Conservation (phyloP, 2,888 invertebrate species). For the Tortrix viridana region DNA sequence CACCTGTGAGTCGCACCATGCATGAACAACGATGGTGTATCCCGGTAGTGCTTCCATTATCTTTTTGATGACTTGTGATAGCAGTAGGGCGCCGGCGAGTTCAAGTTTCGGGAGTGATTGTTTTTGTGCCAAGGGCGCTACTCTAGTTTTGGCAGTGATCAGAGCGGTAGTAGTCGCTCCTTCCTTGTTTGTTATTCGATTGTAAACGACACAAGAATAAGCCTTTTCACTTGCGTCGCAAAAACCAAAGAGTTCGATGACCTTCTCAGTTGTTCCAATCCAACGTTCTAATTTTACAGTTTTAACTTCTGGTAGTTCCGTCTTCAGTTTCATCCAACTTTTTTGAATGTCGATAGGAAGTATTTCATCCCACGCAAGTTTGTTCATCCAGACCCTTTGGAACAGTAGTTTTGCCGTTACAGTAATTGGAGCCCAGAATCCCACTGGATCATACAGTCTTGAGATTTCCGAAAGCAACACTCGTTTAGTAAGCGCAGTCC, state of each 20-base stretch:
- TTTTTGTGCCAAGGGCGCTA: slow-evolving; percentile 39
- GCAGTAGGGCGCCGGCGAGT: slow-evolving; percentile 38
- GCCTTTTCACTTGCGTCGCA: slow-evolving; percentile 43
- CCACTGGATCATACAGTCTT: slow-evolving; percentile 10
- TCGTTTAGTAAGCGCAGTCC: slow-evolving; percentile 31
- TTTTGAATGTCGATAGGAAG: slow-evolving; percentile 21
- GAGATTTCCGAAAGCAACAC: slow-evolving; percentile 35
- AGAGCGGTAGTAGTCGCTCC: slow-evolving; percentile 12
- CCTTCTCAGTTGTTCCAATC: slow-evolving; percentile 27
- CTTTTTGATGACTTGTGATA: slow-evolving; percentile 36
- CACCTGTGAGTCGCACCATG: slow-evolving; percentile 40
- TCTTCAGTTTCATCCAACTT: slow-evolving; percentile 22
- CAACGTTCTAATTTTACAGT: slow-evolving; percentile 24
- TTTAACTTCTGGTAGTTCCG: slow-evolving; percentile 10
- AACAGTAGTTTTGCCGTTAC: slow-evolving; percentile 39
- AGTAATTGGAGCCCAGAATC: not conserved
- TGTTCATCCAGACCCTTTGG: slow-evolving; percentile 37
- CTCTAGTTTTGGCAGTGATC: slow-evolving; percentile 40
- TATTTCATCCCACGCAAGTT: slow-evolving; percentile 38
- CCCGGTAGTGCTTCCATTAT: not conserved
- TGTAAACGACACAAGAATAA: slow-evolving; percentile 39
- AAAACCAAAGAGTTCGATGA: slow-evolving; percentile 41
- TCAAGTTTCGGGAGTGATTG: slow-evolving; percentile 40
- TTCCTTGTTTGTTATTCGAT: slow-evolving; percentile 11
- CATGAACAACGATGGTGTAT: slow-evolving; percentile 11